phyloP scores from a whole-genome alignment of 2,797 vertebrate genomes.

The Pipistrellus pygmaeus region DNA sequence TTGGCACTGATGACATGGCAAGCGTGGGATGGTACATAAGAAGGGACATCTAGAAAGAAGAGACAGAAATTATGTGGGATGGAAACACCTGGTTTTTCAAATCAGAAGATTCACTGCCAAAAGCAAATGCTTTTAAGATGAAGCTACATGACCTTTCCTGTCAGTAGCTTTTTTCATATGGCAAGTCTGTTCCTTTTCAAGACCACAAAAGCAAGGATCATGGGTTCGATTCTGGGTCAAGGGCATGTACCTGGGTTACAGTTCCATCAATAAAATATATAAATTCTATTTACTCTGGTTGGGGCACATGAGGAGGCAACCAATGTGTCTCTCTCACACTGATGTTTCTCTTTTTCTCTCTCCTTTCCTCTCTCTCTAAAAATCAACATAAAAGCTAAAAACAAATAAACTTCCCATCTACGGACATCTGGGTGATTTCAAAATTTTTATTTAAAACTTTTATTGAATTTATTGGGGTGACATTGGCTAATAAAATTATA shows the following conservation, averaged over 20 bases:
- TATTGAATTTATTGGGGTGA: too few species aligned
- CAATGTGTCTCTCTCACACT: neutral
- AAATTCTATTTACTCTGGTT: too few species aligned
- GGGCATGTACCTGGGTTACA: neutral
- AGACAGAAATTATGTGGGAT: slow-evolving; percentile 70
- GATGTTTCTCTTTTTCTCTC: neutral
- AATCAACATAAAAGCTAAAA: neutral
- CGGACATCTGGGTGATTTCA: too few species aligned
- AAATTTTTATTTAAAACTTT: too few species aligned
- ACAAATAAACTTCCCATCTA: neutral
- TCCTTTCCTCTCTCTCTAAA: neutral
- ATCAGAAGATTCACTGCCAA: slow-evolving; percentile 62
- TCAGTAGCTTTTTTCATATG: slow-evolving; percentile 19
- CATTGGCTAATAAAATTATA: too few species aligned
- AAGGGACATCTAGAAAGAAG: slow-evolving; percentile 68
- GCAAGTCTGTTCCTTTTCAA: slow-evolving; percentile 16
- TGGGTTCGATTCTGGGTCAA: neutral
- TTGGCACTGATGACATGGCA: slow-evolving; percentile 59
- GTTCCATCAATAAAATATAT: neutral
- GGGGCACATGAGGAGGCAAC: neutral
- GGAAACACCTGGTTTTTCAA: slow-evolving; percentile 70
- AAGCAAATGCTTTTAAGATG: slow-evolving; percentile 46
- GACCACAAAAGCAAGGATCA: neutral
- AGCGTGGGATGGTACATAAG: slow-evolving; percentile 65
- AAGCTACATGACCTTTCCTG: slow-evolving; percentile 51